A percentile compares a stretch with the other conserved stretches of the same genome.
Evolutionary conservation across 2,888 invertebrate genomes (phyloP).

Genomic region (Rhogogaster chlorosoma): DNA sequence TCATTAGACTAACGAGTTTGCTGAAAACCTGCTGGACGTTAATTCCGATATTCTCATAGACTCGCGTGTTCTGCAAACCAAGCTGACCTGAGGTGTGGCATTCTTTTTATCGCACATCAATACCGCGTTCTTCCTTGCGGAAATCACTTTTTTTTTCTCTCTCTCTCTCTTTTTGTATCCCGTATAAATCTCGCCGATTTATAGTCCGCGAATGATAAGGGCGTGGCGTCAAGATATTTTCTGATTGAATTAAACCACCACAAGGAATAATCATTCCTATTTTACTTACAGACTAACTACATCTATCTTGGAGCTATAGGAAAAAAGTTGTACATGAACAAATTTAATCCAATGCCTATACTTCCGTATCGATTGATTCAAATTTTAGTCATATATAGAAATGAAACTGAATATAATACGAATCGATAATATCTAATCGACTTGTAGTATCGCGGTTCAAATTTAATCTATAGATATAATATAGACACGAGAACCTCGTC

Average conservation of each 20-base stretch:
- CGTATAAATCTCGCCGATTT: not conserved
- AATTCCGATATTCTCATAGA: not conserved
- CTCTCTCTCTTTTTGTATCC: not conserved
- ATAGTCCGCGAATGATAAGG: not conserved
- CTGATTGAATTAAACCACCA: not conserved
- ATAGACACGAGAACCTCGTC: not conserved
- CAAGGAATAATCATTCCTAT: not conserved
- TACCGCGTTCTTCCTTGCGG: not conserved
- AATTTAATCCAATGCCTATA: too few species aligned
- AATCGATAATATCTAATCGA: not conserved
- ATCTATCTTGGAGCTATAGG: too few species aligned
- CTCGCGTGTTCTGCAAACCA: not conserved
- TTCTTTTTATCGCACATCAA: not conserved
- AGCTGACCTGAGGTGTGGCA: not conserved
- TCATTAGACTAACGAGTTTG: slow-evolving; percentile 10
- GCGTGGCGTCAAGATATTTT: not conserved
- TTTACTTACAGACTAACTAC: not conserved
- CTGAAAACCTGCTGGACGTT: not conserved
- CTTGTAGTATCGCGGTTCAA: not conserved
- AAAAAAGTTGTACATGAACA: too few species aligned
- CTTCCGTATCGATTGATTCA: too few species aligned
- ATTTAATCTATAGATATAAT: not conserved
- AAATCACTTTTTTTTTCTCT: not conserved
- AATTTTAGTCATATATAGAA: not conserved
- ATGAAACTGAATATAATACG: not conserved